A percentile compares a stretch with the other conserved stretches of the same genome.
phyloP scores from a whole-genome alignment of 2,888 invertebrate genomes.

The Coenonympha arcania region DNA sequence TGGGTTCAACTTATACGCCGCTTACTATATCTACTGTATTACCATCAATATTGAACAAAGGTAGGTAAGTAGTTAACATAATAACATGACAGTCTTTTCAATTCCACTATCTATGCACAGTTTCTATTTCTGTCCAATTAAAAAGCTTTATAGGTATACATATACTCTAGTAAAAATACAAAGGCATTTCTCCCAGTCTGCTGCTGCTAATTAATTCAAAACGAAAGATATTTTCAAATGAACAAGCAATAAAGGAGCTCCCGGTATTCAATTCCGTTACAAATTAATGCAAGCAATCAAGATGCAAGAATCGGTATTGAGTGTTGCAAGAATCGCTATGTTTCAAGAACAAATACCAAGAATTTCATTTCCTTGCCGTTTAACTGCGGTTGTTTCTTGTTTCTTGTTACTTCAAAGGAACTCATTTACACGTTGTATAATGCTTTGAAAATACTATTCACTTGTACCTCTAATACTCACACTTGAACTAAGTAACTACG shows the following conservation, averaged over 20 bases:
- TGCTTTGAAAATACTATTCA: not conserved
- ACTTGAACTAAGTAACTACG: too few relatives aligned
- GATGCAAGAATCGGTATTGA: not conserved
- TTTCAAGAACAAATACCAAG: not conserved
- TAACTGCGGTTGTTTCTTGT: not conserved
- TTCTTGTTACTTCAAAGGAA: not conserved
- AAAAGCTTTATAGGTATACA: too few relatives aligned
- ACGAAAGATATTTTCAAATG: not conserved
- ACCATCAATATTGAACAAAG: too few relatives aligned
- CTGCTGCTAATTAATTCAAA: not conserved
- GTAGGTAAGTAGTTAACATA: too few relatives aligned
- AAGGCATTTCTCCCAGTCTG: not conserved
- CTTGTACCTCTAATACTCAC: too few relatives aligned
- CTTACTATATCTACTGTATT: too few relatives aligned
- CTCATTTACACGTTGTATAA: not conserved
- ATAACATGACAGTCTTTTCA: too few relatives aligned
- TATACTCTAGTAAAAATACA: too few relatives aligned
- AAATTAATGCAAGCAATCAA: conserved; percentile 7
- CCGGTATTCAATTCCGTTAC: not conserved
- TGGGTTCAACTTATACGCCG: too few relatives aligned
- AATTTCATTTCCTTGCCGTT: conserved; percentile 6
- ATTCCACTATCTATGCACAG: too few relatives aligned
- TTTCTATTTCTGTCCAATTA: too few relatives aligned
- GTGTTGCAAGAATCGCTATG: not conserved
- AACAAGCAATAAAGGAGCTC: not conserved